A percentile compares a stretch with the other conserved stretches of the same genome.
These are phyloP conservation scores for Euclidia mi DNA, from an alignment of 2,888 invertebrate genomes.

Conservation along the genomic window DNA sequence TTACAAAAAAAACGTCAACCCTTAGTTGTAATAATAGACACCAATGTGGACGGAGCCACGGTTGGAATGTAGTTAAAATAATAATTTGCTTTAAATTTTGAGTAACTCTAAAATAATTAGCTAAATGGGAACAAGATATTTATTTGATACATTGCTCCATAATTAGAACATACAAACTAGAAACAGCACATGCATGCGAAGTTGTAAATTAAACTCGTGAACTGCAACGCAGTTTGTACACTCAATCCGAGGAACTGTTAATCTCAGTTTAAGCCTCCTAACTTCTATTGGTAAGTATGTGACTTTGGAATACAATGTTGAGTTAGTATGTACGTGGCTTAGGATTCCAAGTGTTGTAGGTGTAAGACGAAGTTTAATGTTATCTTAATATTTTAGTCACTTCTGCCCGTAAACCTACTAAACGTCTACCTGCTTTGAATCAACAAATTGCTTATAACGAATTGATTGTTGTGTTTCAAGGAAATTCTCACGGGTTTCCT, in stretches of 20 bases:
- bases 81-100: too few species aligned
- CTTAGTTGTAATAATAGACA: too few species aligned
- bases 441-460: too few species aligned
- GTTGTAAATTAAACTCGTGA: slow-evolving; percentile 60
- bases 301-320: slow-evolving; percentile 48
- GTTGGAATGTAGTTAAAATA: too few species aligned
- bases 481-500: too few species aligned
- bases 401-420: too few species aligned
- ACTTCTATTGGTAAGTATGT: slow-evolving; percentile 53
- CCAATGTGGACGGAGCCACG: too few species aligned
- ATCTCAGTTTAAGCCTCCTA: slow-evolving; percentile 56
- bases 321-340: slow-evolving; percentile 22
- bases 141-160: slow-evolving; percentile 17
- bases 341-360: slow-evolving; percentile 2
- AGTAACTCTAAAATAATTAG: too few species aligned
- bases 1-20: too few species aligned
- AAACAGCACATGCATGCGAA: slow-evolving; percentile 43
- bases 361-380: slow-evolving; percentile 1
- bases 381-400: too few species aligned
- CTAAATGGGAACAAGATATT: background rate
- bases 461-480: too few species aligned
- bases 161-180: slow-evolving; percentile 26
- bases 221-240: slow-evolving; percentile 56
- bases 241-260: slow-evolving; percentile 57
- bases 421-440: too few species aligned